phyloP scores from a whole-genome alignment of 53 echinoderm and acorn worm genomes.

The Astropecten irregularis region DNA sequence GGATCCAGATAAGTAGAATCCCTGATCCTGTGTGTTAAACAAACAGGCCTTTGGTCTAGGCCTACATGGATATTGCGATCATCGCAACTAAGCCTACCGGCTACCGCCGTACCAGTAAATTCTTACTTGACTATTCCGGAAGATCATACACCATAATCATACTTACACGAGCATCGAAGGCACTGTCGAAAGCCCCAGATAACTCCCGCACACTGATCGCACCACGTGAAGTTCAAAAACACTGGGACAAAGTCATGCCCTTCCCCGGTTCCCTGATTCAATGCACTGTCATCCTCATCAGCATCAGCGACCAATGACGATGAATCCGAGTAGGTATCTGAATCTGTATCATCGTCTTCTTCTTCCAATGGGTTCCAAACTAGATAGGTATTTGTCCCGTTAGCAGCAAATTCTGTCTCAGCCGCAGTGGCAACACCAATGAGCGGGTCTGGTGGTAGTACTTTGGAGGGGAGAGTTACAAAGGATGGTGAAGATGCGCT shows the following conservation, averaged over 20 bases:
- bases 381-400: conserved; percentile 21
- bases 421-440: conserved; percentile 37
- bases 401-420: conserved; percentile 46
- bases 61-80: too few relatives aligned
- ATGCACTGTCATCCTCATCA: conserved; percentile 38
- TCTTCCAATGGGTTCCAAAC: conserved; percentile 61
- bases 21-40: too few relatives aligned
- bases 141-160: too few relatives aligned
- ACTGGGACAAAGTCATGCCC: conserved; percentile 83
- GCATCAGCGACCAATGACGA: conserved; percentile 57
- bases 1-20: too few relatives aligned
- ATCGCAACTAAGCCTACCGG: too few relatives aligned
- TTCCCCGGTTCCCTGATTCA: conserved; percentile 57
- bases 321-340: not conserved
- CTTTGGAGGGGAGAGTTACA: not conserved
- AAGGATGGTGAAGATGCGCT: conserved; percentile 28
- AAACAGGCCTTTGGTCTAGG: too few relatives aligned
- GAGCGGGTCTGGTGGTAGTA: not conserved
- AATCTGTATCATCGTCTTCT: conserved; percentile 33
- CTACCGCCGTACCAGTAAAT: too few relatives aligned
- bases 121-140: too few relatives aligned
- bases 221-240: conserved; percentile 90
- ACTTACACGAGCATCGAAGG: conserved; percentile 92
- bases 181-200: conserved; percentile 97
- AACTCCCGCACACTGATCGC: conserved; percentile 90